A percentile compares a stretch with the other conserved stretches of the same genome.
Evolutionary conservation across 2,797 vertebrate species (phyloP).

Genomic region (Rhynchotus rufescens): DNA sequence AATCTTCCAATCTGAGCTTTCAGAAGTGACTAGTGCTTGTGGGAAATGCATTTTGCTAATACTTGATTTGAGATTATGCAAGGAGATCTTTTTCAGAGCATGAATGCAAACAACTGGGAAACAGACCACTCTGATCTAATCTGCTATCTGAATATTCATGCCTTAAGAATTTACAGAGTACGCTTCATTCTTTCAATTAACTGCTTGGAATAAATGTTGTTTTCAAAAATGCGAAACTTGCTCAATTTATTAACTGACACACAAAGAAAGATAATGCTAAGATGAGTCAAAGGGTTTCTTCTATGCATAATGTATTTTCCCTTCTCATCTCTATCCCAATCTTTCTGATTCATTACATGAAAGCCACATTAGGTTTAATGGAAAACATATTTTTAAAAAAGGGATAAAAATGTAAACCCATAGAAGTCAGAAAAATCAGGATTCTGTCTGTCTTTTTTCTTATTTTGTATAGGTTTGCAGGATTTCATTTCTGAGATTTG

Average conservation of each 20-base stretch:
- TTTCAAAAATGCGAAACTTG: not conserved
- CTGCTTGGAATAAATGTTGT: not conserved
- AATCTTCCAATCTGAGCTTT: conserved; percentile 59
- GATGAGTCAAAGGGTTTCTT: not conserved
- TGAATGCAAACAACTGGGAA: not conserved
- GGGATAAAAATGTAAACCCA: not conserved
- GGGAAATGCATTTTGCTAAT: conserved; percentile 20
- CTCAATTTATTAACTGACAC: not conserved
- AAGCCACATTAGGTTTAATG: not conserved
- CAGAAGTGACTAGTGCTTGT: conserved; percentile 4
- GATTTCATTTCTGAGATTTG: not conserved
- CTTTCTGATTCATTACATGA: conserved; percentile 19
- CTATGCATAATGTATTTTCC: not conserved
- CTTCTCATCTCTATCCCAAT: not conserved
- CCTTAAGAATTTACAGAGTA: not conserved
- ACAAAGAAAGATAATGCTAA: not conserved
- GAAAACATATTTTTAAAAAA: not conserved
- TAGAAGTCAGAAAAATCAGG: not conserved
- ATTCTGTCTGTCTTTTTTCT: not conserved
- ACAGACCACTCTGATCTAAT: conserved; percentile 35
- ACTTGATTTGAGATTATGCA: conserved; percentile 18
- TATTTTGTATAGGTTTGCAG: not conserved
- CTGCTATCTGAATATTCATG: conserved; percentile 7
- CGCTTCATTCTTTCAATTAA: not conserved
- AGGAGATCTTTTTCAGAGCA: conserved; percentile 4